Evolutionary conservation across 1,140 invertebrate genomes (phyloP).

Genomic region (Magallana ariakensis): DNA sequence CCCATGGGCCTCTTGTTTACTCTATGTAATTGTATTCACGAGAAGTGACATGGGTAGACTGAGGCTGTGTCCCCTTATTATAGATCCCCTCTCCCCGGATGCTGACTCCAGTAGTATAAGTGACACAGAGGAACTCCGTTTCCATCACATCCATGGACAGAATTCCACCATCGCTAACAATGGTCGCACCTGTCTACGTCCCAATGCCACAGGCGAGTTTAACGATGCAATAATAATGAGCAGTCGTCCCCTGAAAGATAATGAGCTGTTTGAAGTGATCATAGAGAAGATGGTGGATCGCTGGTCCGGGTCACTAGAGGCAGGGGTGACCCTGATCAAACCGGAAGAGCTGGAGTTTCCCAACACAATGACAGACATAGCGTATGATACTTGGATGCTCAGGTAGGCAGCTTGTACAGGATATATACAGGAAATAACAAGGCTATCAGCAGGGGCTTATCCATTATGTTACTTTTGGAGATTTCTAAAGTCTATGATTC

Average conservation of each 20-base stretch:
- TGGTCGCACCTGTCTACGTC: slow-evolving; percentile 89
- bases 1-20: no score
- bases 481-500: no score
- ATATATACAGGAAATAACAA: background rate
- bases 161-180: slow-evolving; percentile 93
- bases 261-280: slow-evolving; percentile 94
- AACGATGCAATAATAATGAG: slow-evolving; percentile 96
- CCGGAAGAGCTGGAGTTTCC: slow-evolving; percentile 93
- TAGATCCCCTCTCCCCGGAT: slow-evolving; percentile 73
- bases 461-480: no score
- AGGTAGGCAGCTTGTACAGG: slow-evolving; percentile 81
- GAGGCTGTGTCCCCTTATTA: background rate
- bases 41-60: no score
- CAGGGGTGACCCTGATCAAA: slow-evolving; percentile 90
- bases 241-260: slow-evolving; percentile 91
- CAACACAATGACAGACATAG: slow-evolving; percentile 94
- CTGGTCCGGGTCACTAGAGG: slow-evolving; percentile 94
- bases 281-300: slow-evolving; percentile 95
- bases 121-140: slow-evolving; percentile 86
- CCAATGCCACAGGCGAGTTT: slow-evolving; percentile 93
- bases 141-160: slow-evolving; percentile 92
- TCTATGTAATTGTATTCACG: no score
- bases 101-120: slow-evolving; percentile 68
- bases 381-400: slow-evolving; percentile 94
- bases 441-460: no score